These are phyloP conservation scores for Silvanus unidentatus DNA, from an alignment of 2,888 invertebrate genomes.

Conservation along the genomic window DNA sequence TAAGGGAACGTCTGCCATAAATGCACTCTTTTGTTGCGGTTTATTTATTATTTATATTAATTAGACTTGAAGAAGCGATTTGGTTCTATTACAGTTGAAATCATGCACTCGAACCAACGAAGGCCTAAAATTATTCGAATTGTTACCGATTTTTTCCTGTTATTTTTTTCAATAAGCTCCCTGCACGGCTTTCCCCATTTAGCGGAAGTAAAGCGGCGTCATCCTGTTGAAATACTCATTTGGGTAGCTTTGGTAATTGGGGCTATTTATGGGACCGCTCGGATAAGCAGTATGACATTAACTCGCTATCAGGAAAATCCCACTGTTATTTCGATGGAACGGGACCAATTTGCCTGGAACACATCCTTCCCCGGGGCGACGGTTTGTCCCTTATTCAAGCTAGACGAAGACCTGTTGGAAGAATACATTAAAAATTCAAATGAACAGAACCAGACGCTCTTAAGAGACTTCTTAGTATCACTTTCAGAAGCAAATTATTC, in stretches of 20 bases:
- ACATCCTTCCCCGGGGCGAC: constrained; percentile 65
- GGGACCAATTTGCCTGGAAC: constrained; percentile 66
- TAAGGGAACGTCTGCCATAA: too few relatives aligned
- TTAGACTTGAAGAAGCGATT: not conserved
- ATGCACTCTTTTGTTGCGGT: too few relatives aligned
- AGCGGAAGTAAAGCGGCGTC: constrained; percentile 24
- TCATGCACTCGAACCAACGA: not conserved
- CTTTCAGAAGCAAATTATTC: constrained; percentile 56
- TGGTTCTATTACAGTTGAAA: not conserved
- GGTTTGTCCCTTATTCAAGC: constrained; percentile 56
- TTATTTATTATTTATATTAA: not conserved
- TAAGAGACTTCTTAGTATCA: constrained; percentile 52
- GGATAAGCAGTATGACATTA: constrained; percentile 55
- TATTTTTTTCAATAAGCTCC: constrained; percentile 34
- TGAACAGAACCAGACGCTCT: constrained; percentile 47
- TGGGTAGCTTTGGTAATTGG: constrained; percentile 33
- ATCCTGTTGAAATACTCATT: constrained; percentile 32
- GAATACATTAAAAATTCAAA: constrained; percentile 43
- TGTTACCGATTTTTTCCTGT: not conserved
- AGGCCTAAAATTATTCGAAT: not conserved
- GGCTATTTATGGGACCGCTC: constrained; percentile 33
- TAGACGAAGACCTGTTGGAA: constrained; percentile 52
- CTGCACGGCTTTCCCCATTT: constrained; percentile 39
- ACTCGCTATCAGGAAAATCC: constrained; percentile 62
- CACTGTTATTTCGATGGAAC: constrained; percentile 67